Base-by-base conservation (phyloP, 2,888 invertebrate genomes). In the Zhengitettix transpicula region DNA sequence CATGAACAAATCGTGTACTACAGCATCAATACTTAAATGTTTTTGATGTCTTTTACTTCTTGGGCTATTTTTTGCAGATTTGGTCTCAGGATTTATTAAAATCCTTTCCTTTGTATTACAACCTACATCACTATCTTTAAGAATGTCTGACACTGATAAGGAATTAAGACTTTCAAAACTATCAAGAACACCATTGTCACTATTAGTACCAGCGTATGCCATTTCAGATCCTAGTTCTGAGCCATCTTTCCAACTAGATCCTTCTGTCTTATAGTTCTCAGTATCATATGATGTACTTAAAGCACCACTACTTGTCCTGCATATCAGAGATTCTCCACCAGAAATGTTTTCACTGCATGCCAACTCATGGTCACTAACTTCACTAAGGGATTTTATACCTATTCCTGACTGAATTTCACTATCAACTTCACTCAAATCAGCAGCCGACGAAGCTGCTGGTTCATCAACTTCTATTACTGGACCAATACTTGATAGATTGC, bases 401-500 rank as follows among this genome's bases (percentile, higher is more conserved):
- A 47, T 42, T 14, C 15, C 52, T 14, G 41, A 44, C 28, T 44
- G 40, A n/a, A 61, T 52, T 42, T 61, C 61, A 41, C 54, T 58
- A 12, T 16, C 52, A 11, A 58, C 53, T 41, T 58, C 56, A 14
- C 44, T 51, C 10, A 61, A 42, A 12, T 61, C 61, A 42, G 61
- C 56, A 9, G 53, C 56, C 11, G 58, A 40, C 11, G 41, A 17
- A 7, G 58, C 56, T 40, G 55, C 28, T 12, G 12, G 51, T 40
- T 57, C 58, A 9, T 59, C 57, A 10, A 58, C 56, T 16, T 57
- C 58, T 2, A 44, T 54, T 40, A 14, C 41, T 55, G 44, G 42
- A 9, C 14, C n/a, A 17, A 15, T 53, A 15, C 41, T 47, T 10
- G 14, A 51, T 28, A 16, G 42, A 40, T 15, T 16, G 7, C 41